Evolutionary conservation across 2,113 vertebrate genomes (phyloP).

Genomic region (Myrmophylax atrothorax): DNA sequence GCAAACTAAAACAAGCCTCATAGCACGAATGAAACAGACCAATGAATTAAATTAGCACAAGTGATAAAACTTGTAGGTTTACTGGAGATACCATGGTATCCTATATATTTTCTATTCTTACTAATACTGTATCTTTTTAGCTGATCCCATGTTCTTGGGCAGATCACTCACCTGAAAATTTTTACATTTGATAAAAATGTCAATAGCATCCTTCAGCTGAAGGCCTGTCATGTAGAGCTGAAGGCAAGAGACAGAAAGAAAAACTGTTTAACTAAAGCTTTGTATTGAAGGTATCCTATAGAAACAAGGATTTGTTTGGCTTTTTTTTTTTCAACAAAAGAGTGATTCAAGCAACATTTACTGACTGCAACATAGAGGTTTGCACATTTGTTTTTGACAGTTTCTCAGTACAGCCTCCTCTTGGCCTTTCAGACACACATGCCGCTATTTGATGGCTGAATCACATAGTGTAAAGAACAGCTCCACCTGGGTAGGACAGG

Average conservation of each 20-base stretch:
- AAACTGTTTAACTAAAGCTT: neutral
- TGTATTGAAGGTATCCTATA: neutral
- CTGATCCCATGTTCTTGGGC: neutral
- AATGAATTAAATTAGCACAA: constrained; percentile 14
- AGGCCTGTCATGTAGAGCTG: neutral
- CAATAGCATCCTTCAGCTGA: neutral
- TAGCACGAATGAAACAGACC: neutral
- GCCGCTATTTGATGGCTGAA: constrained; percentile 57
- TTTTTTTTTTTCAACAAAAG: neutral
- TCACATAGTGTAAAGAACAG: constrained; percentile 50
- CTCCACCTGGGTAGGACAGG: constrained; percentile 48
- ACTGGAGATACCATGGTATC: neutral
- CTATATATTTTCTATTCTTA: neutral
- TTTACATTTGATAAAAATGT: constrained; percentile 20
- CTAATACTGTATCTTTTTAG: neutral
- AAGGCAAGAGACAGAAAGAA: neutral
- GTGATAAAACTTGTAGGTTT: neutral
- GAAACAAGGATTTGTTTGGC: neutral
- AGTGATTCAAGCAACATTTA: constrained; percentile 42
- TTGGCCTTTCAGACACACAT: constrained; percentile 36
- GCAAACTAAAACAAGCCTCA: neutral
- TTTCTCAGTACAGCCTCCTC: constrained; percentile 60
- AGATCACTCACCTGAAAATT: neutral
- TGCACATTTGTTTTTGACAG: constrained; percentile 68
- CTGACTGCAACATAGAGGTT: constrained; percentile 18